Evolutionary conservation across 2,888 invertebrate species (phyloP).

Genomic region (Xylota sylvarum): DNA sequence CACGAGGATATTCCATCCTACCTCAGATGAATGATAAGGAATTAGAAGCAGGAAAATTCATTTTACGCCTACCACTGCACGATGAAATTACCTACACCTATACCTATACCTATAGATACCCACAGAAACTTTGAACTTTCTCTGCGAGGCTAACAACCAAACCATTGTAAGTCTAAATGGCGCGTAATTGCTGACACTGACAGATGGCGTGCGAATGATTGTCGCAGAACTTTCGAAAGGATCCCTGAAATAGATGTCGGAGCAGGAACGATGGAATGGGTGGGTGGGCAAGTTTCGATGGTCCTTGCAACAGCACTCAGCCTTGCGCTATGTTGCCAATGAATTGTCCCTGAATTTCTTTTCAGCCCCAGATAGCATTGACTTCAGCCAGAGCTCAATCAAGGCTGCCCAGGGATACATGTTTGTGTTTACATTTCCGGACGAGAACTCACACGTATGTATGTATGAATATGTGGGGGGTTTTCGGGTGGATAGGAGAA

Average conservation of each 20-base stretch:
- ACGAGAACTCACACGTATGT: no score
- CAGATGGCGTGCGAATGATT: constrained; percentile 45
- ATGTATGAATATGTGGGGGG: not conserved
- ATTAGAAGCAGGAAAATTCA: not conserved
- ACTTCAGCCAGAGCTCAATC: not conserved
- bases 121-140: constrained; percentile 23
- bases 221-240: not conserved
- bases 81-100: constrained; percentile 4
- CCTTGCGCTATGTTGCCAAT: not conserved
- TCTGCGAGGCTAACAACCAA: constrained; percentile 4
- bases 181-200: constrained; percentile 54
- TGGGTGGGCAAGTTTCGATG: not conserved
- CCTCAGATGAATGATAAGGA: constrained; percentile 21
- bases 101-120: no score
- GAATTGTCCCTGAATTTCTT: not conserved
- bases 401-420: constrained; percentile 18
- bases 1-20: not conserved
- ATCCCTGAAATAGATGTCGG: not conserved
- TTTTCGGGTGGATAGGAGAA: not conserved
- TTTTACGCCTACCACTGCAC: not conserved
- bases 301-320: constrained; percentile 14
- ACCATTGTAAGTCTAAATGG: constrained; percentile 19
- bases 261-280: not conserved
- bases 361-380: constrained; percentile 1
- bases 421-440: constrained; percentile 12